Percentiles rank a stretch among this genome's conserved stretches.
Evolutionary conservation across 2,888 invertebrate genomes (phyloP).

Genomic region (Stomorhina lunata): DNA sequence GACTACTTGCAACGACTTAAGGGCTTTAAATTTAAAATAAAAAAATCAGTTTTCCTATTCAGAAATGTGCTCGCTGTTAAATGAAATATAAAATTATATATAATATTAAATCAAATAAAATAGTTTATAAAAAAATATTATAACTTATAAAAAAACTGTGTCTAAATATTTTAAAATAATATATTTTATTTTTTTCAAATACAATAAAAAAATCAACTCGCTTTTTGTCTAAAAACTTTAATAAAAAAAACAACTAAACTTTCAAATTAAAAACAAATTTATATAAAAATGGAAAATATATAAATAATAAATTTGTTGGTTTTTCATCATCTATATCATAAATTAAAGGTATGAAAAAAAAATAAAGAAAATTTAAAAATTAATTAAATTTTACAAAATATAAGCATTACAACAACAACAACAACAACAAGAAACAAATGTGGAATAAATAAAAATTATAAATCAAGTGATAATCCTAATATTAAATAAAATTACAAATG

Average conservation of each 20-base stretch:
- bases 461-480: conserved; percentile 54
- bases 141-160: conserved; percentile 27
- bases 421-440: too few species aligned
- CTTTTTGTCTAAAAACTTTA: conserved; percentile 45
- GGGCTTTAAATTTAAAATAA: background rate
- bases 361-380: background rate
- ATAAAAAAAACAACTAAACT: conserved; percentile 11
- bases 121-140: conserved; percentile 36
- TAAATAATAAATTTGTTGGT: conserved; percentile 39
- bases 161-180: conserved; percentile 51
- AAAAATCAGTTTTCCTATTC: conserved; percentile 65
- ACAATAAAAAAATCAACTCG: conserved; percentile 37
- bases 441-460: conserved; percentile 51
- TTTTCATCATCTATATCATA: conserved; percentile 51
- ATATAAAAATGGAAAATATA: background rate
- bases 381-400: conserved; percentile 4
- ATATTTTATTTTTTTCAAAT: conserved; percentile 46
- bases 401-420: conserved; percentile 41
- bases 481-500: background rate
- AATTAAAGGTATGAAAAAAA: conserved; percentile 11
- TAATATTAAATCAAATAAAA: conserved; percentile 38
- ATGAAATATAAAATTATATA: conserved; percentile 44
- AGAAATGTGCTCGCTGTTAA: conserved; percentile 65
- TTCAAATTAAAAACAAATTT: conserved; percentile 42
- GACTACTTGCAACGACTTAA: too few species aligned